Base-by-base conservation (phyloP, 2,113 vertebrate species). In the Pithys albifrons region DNA sequence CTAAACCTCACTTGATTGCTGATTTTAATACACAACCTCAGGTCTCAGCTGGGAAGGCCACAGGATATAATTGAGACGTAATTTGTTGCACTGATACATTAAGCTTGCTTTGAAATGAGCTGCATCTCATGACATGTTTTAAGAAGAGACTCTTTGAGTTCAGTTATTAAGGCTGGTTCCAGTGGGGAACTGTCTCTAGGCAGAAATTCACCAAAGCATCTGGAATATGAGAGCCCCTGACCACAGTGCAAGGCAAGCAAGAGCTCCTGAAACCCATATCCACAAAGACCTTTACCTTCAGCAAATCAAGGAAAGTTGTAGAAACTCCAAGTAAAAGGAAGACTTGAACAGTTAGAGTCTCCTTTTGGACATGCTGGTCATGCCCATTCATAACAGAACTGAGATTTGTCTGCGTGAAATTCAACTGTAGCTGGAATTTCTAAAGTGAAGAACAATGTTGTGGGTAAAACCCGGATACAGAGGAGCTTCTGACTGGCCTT, bases 221-320 rank as follows among this genome's bases (percentile, higher is more conserved):
- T 80, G 12, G 0, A 2, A 14, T 69, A 19, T 16, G n/a, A 77
- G 64, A 85, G 14, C 65, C 14, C 4, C 37, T 80, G 77, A 27
- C 58, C 1, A 0, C 57, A 65, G 14, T 61, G 37, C 31, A 19
- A n/a, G 0, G 2, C 1, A 3, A 39, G 7, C 16, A 69, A 65
- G 59, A 80, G 45, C 49, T 75, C 61, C 45, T 79, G 48, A 81
- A 33, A 13, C 54, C 28, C 25, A 3, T 74, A 57, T 64, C 46
- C 51, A 59, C 29, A 70, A 65, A 24, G 41, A 54, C 23, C 19
- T 9, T 59, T 69, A 31, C 41, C 22, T 66, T 29, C 55, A 66
- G 27, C 27, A 88, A 46, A 52, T 43, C 10, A 51, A 57, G 61
- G 16, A 59, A 70, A 66, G 25, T 11, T 81, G 59, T 89, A 65